Percentiles rank a stretch among this genome's conserved stretches.
Conservation (phyloP, 64 coral and sea anemone genomes). For the Cladopsammia gracilis region DNA sequence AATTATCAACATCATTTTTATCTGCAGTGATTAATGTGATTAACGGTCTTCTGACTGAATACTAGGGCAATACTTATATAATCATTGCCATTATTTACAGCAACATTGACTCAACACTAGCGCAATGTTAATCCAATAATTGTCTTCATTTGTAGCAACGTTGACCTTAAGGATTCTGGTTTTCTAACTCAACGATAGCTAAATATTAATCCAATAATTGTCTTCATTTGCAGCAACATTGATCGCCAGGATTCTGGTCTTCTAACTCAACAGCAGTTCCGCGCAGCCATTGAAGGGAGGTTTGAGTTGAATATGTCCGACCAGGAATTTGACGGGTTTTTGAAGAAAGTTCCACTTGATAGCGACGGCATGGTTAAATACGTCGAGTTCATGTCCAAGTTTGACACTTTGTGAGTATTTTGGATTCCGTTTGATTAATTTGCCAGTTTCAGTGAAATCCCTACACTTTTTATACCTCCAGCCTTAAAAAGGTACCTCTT, state of each 20-base stretch:
- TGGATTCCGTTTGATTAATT: not conserved
- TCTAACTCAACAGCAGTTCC: constrained; percentile 97
- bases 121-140: not conserved
- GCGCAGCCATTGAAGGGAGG: constrained; percentile 95
- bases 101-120: too few relatives aligned
- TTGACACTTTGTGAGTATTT: constrained; percentile 94
- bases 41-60: too few relatives aligned
- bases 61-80: too few relatives aligned
- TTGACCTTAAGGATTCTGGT: constrained; percentile 71
- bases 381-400: constrained; percentile 97
- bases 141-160: too few relatives aligned
- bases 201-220: not conserved
- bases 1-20: too few relatives aligned
- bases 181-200: too few relatives aligned
- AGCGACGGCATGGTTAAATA: constrained; percentile 97
- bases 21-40: too few relatives aligned
- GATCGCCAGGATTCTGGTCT: constrained; percentile 88
- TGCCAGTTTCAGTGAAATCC: not conserved
- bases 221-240: constrained; percentile 78
- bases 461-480: too few relatives aligned
- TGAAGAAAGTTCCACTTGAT: constrained; percentile 85
- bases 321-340: constrained; percentile 83
- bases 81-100: too few relatives aligned
- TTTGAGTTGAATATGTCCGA: constrained; percentile 95
- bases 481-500: too few relatives aligned